Evolutionary conservation across 1,140 invertebrate species (phyloP).

Genomic region (Diorhabda sublineata): DNA sequence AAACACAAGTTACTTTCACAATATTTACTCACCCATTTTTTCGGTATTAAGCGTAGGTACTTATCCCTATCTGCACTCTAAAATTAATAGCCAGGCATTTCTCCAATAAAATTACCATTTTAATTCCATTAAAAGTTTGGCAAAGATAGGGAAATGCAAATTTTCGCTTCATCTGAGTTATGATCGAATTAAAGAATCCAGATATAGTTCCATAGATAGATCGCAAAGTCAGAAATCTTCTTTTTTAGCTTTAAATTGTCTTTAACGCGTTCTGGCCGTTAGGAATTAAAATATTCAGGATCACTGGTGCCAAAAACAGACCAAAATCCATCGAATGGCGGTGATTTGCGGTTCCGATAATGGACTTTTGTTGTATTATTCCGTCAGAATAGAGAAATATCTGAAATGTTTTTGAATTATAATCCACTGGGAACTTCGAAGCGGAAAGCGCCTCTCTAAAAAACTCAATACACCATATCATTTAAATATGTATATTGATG

Average conservation of each 20-base stretch:
- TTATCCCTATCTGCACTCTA: conserved; percentile 9
- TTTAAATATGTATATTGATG: not conserved
- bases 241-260: conserved; percentile 24
- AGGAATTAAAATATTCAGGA: conserved; percentile 25
- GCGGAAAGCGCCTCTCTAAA: not conserved
- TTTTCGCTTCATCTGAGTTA: conserved; percentile 26
- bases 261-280: conserved; percentile 23
- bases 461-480: not conserved
- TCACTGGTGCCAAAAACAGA: conserved; percentile 2
- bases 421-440: conserved; percentile 1
- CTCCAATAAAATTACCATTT: conserved; percentile 21
- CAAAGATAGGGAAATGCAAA: conserved; percentile 29
- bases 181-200: conserved; percentile 23
- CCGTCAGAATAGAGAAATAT: not conserved
- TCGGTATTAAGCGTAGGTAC: conserved; percentile 5
- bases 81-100: conserved; percentile 4
- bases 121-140: conserved; percentile 25
- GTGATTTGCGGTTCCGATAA: conserved; percentile 26
- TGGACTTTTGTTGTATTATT: conserved; percentile 28
- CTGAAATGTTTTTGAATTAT: conserved; percentile 15
- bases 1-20: not conserved
- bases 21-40: conserved; percentile 3
- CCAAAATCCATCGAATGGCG: conserved; percentile 11
- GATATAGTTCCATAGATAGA: conserved; percentile 21
- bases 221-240: conserved; percentile 25